These are phyloP conservation scores for Hirundichthys speculiger DNA, from an alignment of 2,113 vertebrate species.

Conservation along the genomic window DNA sequence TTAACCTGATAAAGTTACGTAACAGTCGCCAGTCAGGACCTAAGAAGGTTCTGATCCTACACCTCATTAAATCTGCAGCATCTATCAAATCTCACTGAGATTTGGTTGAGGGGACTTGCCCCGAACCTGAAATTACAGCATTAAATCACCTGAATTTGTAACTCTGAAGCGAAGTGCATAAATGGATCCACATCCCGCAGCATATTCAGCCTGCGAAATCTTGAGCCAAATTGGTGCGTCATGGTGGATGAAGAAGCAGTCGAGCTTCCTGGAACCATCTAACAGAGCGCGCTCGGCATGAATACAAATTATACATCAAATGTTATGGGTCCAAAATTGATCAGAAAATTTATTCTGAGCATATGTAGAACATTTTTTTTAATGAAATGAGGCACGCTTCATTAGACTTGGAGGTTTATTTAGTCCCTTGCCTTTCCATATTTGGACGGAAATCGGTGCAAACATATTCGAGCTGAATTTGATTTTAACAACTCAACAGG, in stretches of 20 bases:
- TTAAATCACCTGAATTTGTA: conserved; percentile 51
- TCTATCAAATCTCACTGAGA: conserved; percentile 36
- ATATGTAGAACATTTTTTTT: conserved; percentile 6
- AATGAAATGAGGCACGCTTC: conserved; percentile 19
- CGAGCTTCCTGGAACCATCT: conserved; percentile 49
- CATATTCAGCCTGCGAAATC: conserved; percentile 50
- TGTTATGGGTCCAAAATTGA: conserved; percentile 26
- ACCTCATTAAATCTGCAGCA: conserved; percentile 55
- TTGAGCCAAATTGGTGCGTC: conserved; percentile 56
- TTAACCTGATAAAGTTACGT: conserved; percentile 53
- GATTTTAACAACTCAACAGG: not conserved
- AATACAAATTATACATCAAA: conserved; percentile 55
- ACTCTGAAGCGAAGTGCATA: conserved; percentile 59
- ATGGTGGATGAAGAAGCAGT: conserved; percentile 55
- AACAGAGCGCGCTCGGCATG: conserved; percentile 21
- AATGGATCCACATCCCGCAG: conserved; percentile 57
- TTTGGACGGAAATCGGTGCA: conserved; percentile 7
- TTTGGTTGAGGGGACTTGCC: conserved; percentile 31
- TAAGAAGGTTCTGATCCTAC: conserved; percentile 39
- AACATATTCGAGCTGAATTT: not conserved
- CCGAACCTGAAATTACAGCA: conserved; percentile 61
- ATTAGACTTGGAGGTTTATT: no score
- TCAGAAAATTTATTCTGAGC: conserved; percentile 22
- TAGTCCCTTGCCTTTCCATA: conserved; percentile 11
- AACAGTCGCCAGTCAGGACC: conserved; percentile 44